Conservation (phyloP, 2,113 vertebrate genomes). For the Pelecanus crispus region DNA sequence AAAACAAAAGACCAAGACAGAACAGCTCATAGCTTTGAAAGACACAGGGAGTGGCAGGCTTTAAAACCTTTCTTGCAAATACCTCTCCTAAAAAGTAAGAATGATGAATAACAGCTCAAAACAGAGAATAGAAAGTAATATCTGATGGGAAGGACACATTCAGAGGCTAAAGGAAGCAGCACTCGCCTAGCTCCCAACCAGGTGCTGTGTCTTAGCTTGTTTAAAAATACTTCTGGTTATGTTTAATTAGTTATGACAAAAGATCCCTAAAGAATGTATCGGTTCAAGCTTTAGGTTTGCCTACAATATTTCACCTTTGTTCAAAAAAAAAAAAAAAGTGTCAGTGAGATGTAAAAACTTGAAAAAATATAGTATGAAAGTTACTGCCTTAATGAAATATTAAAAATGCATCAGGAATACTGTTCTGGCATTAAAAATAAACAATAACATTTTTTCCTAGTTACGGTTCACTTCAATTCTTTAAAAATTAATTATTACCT, state of each 20-base stretch:
- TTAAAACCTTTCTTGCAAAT: background rate
- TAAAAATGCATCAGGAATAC: conserved; percentile 78
- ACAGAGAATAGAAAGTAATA: background rate
- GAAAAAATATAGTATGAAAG: conserved; percentile 58
- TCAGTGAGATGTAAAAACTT: conserved; percentile 48
- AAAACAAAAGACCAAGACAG: background rate
- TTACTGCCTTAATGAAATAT: conserved; percentile 75
- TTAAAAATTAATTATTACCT: conserved; percentile 81
- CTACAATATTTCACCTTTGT: conserved; percentile 34
- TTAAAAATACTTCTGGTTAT: conserved; percentile 8
- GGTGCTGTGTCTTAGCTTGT: conserved; percentile 30
- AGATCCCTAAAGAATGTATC: background rate
- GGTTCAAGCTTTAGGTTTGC: background rate
- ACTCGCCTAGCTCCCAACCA: background rate
- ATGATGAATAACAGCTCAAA: background rate
- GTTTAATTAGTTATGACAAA: conserved; percentile 33
- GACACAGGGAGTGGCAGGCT: background rate
- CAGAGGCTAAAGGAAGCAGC: background rate
- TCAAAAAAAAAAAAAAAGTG: conserved; percentile 14
- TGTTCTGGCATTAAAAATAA: conserved; percentile 78
- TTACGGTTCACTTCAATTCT: conserved; percentile 75
- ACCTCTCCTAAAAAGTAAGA: background rate
- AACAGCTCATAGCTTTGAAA: background rate
- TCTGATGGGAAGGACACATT: background rate
- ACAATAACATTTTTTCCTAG: conserved; percentile 73